Conservation (phyloP, 2,113 vertebrate genomes). For the Tylochromis polylepis region DNA sequence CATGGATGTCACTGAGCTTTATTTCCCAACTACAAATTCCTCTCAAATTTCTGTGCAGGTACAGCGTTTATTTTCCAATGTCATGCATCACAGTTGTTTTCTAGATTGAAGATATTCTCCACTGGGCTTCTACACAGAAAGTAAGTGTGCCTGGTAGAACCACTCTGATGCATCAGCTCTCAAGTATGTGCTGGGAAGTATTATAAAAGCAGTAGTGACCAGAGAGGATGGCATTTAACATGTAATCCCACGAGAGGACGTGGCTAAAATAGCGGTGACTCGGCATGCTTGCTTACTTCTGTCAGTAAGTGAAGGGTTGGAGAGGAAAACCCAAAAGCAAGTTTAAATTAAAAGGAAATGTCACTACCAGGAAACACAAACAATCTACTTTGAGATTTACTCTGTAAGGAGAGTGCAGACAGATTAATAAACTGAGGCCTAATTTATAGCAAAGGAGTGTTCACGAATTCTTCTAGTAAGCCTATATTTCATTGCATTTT, state of each 20-base stretch:
- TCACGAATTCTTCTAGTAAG: neutral
- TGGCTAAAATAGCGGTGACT: neutral
- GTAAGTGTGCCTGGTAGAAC: neutral
- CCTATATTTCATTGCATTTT: neutral
- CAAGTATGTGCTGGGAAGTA: conserved; percentile 7
- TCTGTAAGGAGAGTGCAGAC: neutral
- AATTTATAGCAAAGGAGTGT: neutral
- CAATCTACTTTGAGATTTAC: neutral
- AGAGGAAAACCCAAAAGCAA: neutral
- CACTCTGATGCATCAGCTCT: neutral
- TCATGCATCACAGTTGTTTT: neutral
- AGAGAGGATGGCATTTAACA: conserved; percentile 21
- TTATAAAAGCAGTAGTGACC: conserved; percentile 22
- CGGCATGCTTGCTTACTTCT: conserved; percentile 21
- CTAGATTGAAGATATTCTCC: neutral
- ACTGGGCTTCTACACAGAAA: neutral
- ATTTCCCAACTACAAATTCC: neutral
- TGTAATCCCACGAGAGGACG: neutral
- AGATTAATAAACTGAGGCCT: neutral
- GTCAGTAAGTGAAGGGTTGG: conserved; percentile 18
- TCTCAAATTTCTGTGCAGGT: neutral
- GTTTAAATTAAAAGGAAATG: neutral
- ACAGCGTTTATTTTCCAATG: neutral
- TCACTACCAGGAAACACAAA: neutral
- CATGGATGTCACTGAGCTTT: neutral